A percentile compares a stretch with the other conserved stretches of the same genome.
Evolutionary conservation across 2,113 vertebrate genomes (phyloP).

Genomic region (Morone saxatilis): DNA sequence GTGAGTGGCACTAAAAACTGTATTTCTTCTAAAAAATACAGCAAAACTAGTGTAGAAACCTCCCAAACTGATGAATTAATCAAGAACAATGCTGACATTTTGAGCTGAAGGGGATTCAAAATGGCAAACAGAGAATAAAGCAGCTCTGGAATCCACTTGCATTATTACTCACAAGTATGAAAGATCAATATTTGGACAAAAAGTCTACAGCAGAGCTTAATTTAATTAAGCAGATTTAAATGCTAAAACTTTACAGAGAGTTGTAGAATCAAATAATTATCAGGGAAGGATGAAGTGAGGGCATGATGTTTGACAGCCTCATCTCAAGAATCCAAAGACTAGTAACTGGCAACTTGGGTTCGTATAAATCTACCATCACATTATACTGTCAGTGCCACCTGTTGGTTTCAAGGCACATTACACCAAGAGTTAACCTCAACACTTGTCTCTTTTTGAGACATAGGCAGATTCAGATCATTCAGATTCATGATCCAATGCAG

Average conservation of each 20-base stretch:
- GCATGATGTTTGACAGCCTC: not conserved
- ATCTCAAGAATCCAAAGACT: not conserved
- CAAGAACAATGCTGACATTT: constrained; percentile 17
- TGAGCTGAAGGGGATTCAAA: not conserved
- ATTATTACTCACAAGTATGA: not conserved
- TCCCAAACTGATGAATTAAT: not conserved
- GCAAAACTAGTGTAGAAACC: not conserved
- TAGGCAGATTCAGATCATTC: not conserved
- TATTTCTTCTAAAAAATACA: not conserved
- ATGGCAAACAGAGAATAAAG: not conserved
- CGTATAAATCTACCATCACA: not conserved
- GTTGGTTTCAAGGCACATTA: constrained; percentile 27
- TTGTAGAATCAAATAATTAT: not conserved
- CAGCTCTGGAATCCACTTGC: not conserved
- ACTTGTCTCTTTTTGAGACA: not conserved
- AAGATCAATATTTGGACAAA: constrained; percentile 4
- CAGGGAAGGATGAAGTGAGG: not conserved
- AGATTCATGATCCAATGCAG: not conserved
- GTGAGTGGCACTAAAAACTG: not conserved
- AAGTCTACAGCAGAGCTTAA: not conserved
- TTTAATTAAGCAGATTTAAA: not conserved
- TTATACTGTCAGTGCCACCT: constrained; percentile 55
- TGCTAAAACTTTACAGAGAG: not conserved
- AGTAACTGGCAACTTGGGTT: not conserved
- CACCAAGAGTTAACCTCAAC: not conserved